Base-by-base conservation (phyloP, 2,888 invertebrate genomes). In the Diarsia dahlii region DNA sequence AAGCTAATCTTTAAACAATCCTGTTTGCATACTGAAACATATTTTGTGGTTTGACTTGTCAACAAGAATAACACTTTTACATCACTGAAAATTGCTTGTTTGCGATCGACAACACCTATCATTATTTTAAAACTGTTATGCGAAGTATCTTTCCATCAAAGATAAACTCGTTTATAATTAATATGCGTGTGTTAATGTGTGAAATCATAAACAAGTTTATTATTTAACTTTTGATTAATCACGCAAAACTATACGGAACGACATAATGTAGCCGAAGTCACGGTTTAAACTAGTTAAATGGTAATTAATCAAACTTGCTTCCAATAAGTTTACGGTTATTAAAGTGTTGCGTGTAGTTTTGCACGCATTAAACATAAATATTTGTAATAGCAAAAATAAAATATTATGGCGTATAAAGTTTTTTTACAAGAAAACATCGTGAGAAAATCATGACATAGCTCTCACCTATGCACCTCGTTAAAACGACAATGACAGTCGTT, bases 201-300 rank as follows among this genome's bases (percentile, higher is more conserved):
- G 20, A 64, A 84, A 66, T 71, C 20, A 46, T 28, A 50, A 76
- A 72, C 84, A 15, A 46, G 84, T 80, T 80, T 81, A 70, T 81
- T 70, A 76, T 84, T 80, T 80, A 82, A 82, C 76, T 63, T 80
- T 71, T 64, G 52, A 70, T 82, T 72, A 20, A 65, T 45, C 76
- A 80, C 71, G 68, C 65, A 71, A 66, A 70, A 56, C 28, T 71
- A 20, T 54, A 63, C 69, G 56, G 28, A 70, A 52, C 28, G 23
- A 23, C 46, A 12, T 28, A 62, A 62, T 68, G n/a, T 10, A n/a
- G 54, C 13, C 0, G 56, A 45, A 68, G 79, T 74, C 79, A 81
- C 83, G 73, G 68, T 18, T 46, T n/a, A 50, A 69, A 74, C 65
- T 20, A 50, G 67, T 65, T 58, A 80, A 71, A 81, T 48, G 48